phyloP scores from a whole-genome alignment of 2,113 vertebrate species.

The Bolborhynchus lineola region DNA sequence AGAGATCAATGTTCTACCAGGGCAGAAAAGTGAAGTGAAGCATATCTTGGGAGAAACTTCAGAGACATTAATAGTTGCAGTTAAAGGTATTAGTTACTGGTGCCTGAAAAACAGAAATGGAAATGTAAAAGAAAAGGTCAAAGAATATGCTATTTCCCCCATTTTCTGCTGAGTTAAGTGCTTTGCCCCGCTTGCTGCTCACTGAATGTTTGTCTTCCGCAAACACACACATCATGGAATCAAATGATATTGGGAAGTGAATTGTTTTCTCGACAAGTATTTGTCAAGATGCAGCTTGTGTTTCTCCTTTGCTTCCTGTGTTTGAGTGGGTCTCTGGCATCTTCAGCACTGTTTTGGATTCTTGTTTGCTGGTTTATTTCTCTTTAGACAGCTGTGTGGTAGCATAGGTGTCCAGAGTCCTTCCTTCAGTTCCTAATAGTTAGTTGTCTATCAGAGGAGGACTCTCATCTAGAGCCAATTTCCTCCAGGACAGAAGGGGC shows the following conservation, averaged over 20 bases:
- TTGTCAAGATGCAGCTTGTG: background rate
- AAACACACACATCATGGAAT: background rate
- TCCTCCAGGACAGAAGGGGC: background rate
- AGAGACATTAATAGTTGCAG: background rate
- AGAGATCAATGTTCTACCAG: slow-evolving; percentile 48
- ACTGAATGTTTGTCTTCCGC: background rate
- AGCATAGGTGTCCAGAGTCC: background rate
- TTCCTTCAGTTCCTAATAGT: accelerated
- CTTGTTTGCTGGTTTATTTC: background rate
- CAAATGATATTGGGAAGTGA: background rate
- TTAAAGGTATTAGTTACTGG: background rate
- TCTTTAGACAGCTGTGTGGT: background rate
- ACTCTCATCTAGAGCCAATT: background rate
- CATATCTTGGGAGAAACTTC: slow-evolving; percentile 21
- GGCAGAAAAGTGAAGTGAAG: slow-evolving; percentile 18
- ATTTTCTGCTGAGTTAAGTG: background rate
- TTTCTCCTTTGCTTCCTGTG: background rate
- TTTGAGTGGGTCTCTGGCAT: background rate
- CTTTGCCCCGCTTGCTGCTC: background rate
- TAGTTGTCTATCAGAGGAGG: background rate
- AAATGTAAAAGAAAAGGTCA: slow-evolving; percentile 19
- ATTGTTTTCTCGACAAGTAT: background rate
- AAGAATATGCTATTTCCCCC: background rate
- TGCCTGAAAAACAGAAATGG: background rate
- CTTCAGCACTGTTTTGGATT: background rate